Evolutionary conservation across 2,797 vertebrate species (phyloP).

Genomic region (Nasua narica): DNA sequence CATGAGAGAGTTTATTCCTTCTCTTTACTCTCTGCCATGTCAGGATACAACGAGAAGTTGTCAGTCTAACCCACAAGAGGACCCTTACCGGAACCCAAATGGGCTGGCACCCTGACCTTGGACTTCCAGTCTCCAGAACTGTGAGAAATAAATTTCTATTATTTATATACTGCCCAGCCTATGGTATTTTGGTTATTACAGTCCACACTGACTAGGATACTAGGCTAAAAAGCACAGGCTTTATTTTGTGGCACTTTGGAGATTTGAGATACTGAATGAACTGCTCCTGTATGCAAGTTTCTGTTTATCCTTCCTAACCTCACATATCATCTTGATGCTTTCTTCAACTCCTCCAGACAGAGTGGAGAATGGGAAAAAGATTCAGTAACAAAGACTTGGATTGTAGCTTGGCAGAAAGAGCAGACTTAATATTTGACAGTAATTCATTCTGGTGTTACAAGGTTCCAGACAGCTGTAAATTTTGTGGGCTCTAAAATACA

Average conservation of each 20-base stretch:
- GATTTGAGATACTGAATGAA: neutral
- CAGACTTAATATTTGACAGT: neutral
- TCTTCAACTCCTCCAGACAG: neutral
- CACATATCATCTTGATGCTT: neutral
- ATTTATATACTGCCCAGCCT: neutral
- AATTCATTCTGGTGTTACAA: neutral
- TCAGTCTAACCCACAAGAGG: neutral
- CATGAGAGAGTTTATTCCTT: neutral
- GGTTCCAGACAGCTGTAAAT: neutral
- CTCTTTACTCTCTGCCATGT: neutral
- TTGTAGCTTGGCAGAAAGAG: neutral
- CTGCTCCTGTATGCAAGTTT: neutral
- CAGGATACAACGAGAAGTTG: too few relatives aligned
- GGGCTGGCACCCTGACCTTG: neutral
- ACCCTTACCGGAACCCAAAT: neutral
- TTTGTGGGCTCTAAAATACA: neutral
- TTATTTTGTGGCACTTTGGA: neutral
- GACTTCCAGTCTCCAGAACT: neutral
- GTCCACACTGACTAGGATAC: neutral
- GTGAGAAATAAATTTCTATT: neutral
- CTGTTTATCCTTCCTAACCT: neutral
- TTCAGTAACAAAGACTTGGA: neutral
- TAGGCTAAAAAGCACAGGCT: neutral
- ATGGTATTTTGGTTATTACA: neutral
- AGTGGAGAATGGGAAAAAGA: neutral